A percentile compares a stretch with the other conserved stretches of the same genome.
Evolutionary conservation across 1,140 invertebrate species (phyloP).

Genomic region (Bradysia coprophila): DNA sequence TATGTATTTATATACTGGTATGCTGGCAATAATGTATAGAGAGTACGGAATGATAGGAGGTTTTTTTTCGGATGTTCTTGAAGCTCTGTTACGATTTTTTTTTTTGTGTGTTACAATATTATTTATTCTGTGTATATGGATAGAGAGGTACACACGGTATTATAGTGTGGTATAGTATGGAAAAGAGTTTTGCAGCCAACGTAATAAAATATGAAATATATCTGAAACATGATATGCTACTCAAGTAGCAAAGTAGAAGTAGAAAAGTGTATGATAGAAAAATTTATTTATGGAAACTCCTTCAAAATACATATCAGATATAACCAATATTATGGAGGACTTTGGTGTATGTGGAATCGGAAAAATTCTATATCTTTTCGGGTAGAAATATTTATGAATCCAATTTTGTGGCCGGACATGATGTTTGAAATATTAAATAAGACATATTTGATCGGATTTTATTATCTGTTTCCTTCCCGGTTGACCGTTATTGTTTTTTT

Average conservation of each 20-base stretch:
- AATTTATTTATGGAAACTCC: neutral
- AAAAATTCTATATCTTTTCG: too few relatives aligned
- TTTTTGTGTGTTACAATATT: neutral
- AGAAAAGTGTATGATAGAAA: neutral
- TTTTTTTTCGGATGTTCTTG: neutral
- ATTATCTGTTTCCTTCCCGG: too few relatives aligned
- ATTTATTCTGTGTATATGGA: neutral
- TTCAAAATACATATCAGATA: neutral
- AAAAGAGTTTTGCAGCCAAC: neutral
- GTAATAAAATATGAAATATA: slow-evolving; percentile 1
- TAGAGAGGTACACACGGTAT: neutral
- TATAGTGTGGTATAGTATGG: too few relatives aligned
- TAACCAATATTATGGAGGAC: neutral
- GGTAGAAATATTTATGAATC: too few relatives aligned
- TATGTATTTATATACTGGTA: neutral
- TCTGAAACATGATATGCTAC: slow-evolving; percentile 1
- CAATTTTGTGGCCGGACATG: too few relatives aligned
- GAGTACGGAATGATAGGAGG: neutral
- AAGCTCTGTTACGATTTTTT: neutral
- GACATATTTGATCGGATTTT: too few relatives aligned
- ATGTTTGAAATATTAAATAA: too few relatives aligned
- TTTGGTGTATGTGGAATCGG: too few relatives aligned
- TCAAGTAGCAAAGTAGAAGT: neutral
- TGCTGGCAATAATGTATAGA: neutral
- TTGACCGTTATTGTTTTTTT: too few relatives aligned